Conservation (phyloP, 2,113 vertebrate species). For the Anguilla japonica region DNA sequence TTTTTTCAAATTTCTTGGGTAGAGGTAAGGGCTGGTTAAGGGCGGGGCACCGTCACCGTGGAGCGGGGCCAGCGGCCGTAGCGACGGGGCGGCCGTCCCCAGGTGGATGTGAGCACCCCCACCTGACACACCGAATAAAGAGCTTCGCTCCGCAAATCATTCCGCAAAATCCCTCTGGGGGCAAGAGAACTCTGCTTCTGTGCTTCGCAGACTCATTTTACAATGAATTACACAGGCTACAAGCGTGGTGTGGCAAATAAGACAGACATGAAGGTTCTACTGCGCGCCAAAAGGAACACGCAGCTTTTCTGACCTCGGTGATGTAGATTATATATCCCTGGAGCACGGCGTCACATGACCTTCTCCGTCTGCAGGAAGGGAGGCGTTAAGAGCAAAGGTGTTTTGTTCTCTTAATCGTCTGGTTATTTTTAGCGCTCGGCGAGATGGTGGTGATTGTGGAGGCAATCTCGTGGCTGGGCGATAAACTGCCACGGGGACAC, state of each 20-base stretch:
- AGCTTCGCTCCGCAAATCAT: neutral
- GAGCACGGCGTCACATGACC: neutral
- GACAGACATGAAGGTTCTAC: neutral
- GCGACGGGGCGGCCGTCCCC: neutral
- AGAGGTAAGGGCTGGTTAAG: neutral
- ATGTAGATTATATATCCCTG: neutral
- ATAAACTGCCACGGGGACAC: neutral
- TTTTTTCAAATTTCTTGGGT: neutral
- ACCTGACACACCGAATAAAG: neutral
- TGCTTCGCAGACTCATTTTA: neutral
- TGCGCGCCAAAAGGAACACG: neutral
- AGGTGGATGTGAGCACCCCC: constrained; percentile 2
- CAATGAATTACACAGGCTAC: neutral
- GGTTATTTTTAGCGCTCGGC: neutral
- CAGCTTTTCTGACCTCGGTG: neutral
- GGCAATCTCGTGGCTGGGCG: neutral
- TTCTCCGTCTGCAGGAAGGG: neutral
- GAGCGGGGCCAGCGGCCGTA: neutral
- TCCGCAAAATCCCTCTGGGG: neutral
- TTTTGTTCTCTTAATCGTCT: neutral
- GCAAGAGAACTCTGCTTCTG: neutral
- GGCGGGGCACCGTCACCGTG: neutral
- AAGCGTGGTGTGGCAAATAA: neutral
- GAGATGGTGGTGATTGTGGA: neutral
- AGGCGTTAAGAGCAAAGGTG: neutral